Percentiles rank a stretch among this genome's conserved stretches.
phyloP scores from a whole-genome alignment of 2,797 vertebrate genomes.

The Galaxias olidus region DNA sequence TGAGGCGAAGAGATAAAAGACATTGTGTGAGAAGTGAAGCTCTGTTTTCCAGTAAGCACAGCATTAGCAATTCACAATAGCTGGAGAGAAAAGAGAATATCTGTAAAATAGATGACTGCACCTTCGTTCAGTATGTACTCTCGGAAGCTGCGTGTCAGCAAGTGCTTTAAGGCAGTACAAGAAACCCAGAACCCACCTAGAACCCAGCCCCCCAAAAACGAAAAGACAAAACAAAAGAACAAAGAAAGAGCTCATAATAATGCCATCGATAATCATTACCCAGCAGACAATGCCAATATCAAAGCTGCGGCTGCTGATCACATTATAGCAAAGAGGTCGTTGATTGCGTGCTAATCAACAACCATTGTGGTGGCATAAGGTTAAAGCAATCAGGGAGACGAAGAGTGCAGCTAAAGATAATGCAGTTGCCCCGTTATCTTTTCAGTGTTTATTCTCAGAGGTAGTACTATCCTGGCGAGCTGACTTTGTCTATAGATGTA shows the following conservation, averaged over 20 bases:
- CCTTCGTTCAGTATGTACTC: constrained; percentile 15
- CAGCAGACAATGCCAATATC: constrained; percentile 4
- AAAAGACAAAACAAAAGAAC: constrained; percentile 8
- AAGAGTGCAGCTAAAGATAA: background rate
- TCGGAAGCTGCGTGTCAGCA: constrained; percentile 24
- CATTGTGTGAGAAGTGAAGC: background rate
- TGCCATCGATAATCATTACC: constrained; percentile 10
- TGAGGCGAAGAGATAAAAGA: constrained; percentile 6
- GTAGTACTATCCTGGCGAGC: no score
- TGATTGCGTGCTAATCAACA: constrained; percentile 24
- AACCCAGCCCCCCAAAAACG: no score
- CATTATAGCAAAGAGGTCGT: background rate
- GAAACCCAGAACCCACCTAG: no score
- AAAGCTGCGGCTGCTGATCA: background rate
- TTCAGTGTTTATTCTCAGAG: background rate
- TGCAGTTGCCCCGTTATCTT: background rate
- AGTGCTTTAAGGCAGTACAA: constrained; percentile 10
- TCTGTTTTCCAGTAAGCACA: constrained; percentile 20
- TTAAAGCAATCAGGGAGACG: constrained; percentile 15
- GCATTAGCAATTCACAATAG: constrained; percentile 1
- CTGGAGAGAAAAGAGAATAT: background rate
- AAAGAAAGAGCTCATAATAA: constrained; percentile 22
- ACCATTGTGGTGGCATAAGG: constrained; percentile 5
- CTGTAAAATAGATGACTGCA: constrained; percentile 18
- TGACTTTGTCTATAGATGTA: no score